phyloP scores from a whole-genome alignment of 2,888 invertebrate species.

The Lepidonotus clava region DNA sequence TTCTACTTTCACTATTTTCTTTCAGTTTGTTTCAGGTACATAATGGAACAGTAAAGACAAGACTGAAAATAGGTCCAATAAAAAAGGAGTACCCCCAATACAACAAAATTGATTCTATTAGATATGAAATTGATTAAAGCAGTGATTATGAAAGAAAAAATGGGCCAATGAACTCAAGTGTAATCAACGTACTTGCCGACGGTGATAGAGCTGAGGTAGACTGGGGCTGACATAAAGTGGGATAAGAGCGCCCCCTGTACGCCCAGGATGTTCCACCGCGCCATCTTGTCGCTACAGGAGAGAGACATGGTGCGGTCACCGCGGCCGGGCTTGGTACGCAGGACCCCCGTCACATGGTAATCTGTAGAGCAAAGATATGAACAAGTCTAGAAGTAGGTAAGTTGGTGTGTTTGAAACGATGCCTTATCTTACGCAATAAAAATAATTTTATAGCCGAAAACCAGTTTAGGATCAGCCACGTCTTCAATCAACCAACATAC shows the following conservation, averaged over 20 bases:
- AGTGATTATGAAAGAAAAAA: background rate
- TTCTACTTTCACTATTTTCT: no score
- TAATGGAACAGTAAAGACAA: no score
- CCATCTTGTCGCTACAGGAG: slow-evolving; percentile 96
- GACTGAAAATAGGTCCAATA: background rate
- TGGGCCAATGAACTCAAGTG: slow-evolving; percentile 67
- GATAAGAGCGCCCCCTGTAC: slow-evolving; percentile 90
- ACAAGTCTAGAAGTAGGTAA: background rate
- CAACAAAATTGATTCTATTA: no score
- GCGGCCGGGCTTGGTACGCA: slow-evolving; percentile 93
- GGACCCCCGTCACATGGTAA: slow-evolving; percentile 86
- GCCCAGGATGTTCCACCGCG: slow-evolving; percentile 92
- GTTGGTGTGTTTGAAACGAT: no score
- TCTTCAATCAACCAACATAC: no score
- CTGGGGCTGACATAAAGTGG: slow-evolving; percentile 85
- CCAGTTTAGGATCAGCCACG: no score
- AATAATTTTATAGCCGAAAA: no score
- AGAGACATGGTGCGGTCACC: slow-evolving; percentile 93
- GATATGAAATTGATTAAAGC: no score
- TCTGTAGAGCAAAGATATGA: no score
- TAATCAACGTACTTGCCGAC: slow-evolving; percentile 84
- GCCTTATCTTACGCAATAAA: no score
- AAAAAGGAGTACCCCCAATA: slow-evolving; percentile 2
- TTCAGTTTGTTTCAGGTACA: no score
- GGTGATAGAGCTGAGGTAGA: slow-evolving; percentile 87